Conservation (phyloP, 2,797 vertebrate species). For the Sebastes taczanowskii region DNA sequence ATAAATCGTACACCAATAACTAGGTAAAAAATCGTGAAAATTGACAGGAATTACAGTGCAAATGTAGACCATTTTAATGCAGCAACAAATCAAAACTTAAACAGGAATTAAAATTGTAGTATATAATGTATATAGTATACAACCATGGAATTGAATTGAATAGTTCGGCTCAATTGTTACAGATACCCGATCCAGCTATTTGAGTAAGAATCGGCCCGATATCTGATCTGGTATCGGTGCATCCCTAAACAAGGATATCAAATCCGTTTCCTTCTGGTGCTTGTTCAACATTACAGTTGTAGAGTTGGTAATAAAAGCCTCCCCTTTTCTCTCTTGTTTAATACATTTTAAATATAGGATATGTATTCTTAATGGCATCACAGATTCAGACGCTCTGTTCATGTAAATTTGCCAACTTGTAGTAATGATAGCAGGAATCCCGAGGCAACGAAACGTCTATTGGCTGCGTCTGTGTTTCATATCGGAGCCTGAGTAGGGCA, state of each 20-base stretch:
- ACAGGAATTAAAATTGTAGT: too few species aligned
- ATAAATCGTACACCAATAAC: too few species aligned
- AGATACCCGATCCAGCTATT: background rate
- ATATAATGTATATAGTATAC: too few species aligned
- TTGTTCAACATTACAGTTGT: background rate
- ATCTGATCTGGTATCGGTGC: too few species aligned
- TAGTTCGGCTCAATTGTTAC: too few species aligned
- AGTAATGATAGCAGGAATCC: slow-evolving; percentile 2
- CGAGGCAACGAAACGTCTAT: slow-evolving; percentile 4
- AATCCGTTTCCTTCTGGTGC: background rate
- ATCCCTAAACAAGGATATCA: background rate
- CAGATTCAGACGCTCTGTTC: slow-evolving; percentile 5
- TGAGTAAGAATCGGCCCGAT: too few species aligned
- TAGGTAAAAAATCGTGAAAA: too few species aligned
- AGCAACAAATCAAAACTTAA: background rate
- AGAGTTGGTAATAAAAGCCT: background rate
- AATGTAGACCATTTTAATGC: too few species aligned
- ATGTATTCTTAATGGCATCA: slow-evolving; percentile 4
- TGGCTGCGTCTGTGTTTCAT: slow-evolving; percentile 20
- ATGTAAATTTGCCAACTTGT: slow-evolving; percentile 1
- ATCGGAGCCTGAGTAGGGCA: slow-evolving; percentile 19
- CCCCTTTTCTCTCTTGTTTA: background rate
- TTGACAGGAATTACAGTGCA: too few species aligned
- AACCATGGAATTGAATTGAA: too few species aligned
- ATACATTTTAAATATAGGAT: background rate